A percentile compares a stretch with the other conserved stretches of the same genome.
These are phyloP conservation scores for Laticauda colubrina DNA, from an alignment of 2,113 vertebrate genomes.

Conservation along the genomic window DNA sequence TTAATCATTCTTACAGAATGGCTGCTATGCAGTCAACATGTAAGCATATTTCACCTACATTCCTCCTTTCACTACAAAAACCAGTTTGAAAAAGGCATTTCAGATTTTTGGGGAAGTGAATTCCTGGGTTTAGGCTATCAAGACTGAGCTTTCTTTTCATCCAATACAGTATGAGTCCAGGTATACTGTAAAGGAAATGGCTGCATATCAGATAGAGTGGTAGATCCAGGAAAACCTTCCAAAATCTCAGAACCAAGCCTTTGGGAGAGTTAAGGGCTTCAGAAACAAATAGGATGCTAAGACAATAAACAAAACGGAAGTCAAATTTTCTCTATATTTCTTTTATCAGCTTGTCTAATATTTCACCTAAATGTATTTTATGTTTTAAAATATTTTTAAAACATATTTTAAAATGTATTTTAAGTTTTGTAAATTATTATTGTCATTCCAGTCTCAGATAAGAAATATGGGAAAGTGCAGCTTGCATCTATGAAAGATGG, in stretches of 20 bases:
- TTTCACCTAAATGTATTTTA: neutral
- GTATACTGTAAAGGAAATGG: neutral
- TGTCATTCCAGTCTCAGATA: neutral
- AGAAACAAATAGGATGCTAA: neutral
- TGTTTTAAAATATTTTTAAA: no score
- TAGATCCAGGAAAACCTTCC: neutral
- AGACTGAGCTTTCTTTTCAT: neutral
- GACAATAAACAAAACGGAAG: neutral
- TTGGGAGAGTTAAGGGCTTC: neutral
- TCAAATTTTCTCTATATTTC: neutral
- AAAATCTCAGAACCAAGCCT: neutral
- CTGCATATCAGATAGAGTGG: neutral
- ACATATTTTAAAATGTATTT: neutral
- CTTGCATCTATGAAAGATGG: neutral
- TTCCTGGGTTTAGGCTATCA: neutral
- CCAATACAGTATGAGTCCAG: neutral
- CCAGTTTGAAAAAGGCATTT: neutral
- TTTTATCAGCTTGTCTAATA: neutral
- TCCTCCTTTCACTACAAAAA: neutral
- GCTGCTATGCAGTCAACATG: neutral
- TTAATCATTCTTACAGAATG: neutral
- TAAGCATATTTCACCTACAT: neutral
- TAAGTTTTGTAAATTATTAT: neutral
- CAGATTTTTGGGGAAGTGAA: neutral
- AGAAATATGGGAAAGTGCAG: neutral